phyloP scores from a whole-genome alignment of 2,888 invertebrate species.

The Brachypterus glaber region DNA sequence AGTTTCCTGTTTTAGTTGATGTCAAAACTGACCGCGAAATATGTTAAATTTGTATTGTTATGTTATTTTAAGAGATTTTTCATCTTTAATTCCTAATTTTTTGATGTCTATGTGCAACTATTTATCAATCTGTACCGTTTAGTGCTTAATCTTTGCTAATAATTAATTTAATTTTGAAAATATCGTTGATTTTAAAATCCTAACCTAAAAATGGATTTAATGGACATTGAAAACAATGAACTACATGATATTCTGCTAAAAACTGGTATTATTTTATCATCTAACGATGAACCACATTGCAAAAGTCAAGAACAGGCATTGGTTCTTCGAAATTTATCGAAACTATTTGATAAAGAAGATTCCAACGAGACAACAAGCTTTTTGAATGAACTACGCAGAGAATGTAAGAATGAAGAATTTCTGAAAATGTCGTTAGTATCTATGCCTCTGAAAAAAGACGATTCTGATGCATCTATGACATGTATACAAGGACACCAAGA shows the following conservation, averaged over 20 bases:
- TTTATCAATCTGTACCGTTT: too few relatives aligned
- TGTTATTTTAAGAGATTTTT: too few relatives aligned
- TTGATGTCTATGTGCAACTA: too few relatives aligned
- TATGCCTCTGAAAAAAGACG: conserved; percentile 30
- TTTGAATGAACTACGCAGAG: conserved; percentile 40
- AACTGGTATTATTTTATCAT: conserved; percentile 27
- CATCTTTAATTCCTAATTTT: too few relatives aligned
- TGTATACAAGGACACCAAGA: conserved; percentile 25
- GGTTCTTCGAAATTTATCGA: conserved; percentile 33
- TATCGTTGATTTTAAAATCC: too few relatives aligned
- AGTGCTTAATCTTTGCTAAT: too few relatives aligned
- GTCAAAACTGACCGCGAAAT: too few relatives aligned
- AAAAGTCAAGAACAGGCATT: conserved; percentile 34
- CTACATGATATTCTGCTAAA: conserved; percentile 23
- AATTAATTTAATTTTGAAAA: too few relatives aligned
- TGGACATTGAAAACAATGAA: too few relatives aligned
- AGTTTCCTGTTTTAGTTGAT: too few relatives aligned
- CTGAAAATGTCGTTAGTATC: conserved; percentile 35
- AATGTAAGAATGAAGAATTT: conserved; percentile 30
- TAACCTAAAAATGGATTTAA: too few relatives aligned
- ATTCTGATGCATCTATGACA: conserved; percentile 15
- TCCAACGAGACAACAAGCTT: conserved; percentile 41
- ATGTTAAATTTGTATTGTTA: too few relatives aligned
- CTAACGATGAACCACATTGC: conserved; percentile 25
- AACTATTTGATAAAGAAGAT: conserved; percentile 20